phyloP scores from a whole-genome alignment of 2,888 invertebrate genomes.

The Dicranocentrus wangi region DNA sequence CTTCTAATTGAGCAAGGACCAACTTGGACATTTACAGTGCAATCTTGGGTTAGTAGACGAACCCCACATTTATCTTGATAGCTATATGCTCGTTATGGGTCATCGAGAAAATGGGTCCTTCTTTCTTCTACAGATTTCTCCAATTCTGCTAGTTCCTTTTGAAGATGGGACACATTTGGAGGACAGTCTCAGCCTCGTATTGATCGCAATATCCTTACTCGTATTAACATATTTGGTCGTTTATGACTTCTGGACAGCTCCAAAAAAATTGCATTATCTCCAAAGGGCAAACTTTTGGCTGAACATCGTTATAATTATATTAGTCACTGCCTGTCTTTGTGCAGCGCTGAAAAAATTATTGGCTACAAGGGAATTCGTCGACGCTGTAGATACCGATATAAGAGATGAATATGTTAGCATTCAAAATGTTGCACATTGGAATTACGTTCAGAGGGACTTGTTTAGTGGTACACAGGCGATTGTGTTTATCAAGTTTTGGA shows the following conservation, averaged over 20 bases:
- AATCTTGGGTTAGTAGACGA: constrained; percentile 38
- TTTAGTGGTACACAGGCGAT: constrained; percentile 56
- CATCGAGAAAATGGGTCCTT: background rate
- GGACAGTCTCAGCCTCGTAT: background rate
- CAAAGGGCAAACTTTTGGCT: constrained; percentile 56
- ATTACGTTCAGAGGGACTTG: constrained; percentile 29
- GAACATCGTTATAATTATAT: constrained; percentile 50
- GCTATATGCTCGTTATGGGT: background rate
- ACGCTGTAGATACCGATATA: constrained; percentile 32
- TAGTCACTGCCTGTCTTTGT: constrained; percentile 22
- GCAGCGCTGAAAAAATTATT: constrained; percentile 26
- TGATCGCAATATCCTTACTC: background rate
- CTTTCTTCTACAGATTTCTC: constrained; percentile 49
- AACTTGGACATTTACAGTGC: constrained; percentile 42
- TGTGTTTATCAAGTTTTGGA: constrained; percentile 63
- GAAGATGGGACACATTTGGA: constrained; percentile 51
- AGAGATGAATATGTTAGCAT: constrained; percentile 61
- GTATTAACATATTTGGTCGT: background rate
- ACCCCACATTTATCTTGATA: background rate
- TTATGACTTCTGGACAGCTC: constrained; percentile 8
- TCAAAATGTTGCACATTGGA: constrained; percentile 58
- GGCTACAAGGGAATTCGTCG: constrained; percentile 9
- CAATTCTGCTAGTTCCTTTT: constrained; percentile 40
- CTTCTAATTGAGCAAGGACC: constrained; percentile 59
- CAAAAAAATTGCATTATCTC: background rate